Percentiles rank a stretch among this genome's conserved stretches.
phyloP scores from a whole-genome alignment of 1,140 invertebrate species.

The Aphaenogaster floridana region DNA sequence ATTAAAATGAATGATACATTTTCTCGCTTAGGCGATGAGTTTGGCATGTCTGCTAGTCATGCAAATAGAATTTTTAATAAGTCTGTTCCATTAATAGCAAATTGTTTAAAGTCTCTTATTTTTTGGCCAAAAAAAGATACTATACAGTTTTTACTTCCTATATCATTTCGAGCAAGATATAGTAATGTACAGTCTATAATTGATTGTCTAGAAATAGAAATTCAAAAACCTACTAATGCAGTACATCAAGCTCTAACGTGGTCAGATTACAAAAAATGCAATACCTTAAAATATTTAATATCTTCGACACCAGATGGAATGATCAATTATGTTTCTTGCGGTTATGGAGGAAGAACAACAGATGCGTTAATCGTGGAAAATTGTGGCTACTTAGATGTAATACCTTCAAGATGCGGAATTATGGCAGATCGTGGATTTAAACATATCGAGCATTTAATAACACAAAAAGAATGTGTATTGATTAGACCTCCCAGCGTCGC shows the following conservation, averaged over 20 bases:
- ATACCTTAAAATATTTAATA: too few relatives aligned
- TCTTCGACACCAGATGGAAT: too few relatives aligned
- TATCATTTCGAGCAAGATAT: neutral
- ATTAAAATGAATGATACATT: constrained; percentile 11
- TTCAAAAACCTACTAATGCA: neutral
- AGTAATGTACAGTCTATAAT: neutral
- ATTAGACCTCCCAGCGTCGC: neutral
- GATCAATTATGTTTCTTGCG: too few relatives aligned
- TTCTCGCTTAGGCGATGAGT: neutral
- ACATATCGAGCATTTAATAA: neutral
- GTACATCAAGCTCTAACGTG: neutral
- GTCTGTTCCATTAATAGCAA: neutral
- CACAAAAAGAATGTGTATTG: neutral
- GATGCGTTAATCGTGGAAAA: too few relatives aligned
- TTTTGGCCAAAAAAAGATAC: constrained; percentile 1
- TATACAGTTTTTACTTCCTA: neutral
- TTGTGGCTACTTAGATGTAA: too few relatives aligned
- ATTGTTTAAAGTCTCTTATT: neutral
- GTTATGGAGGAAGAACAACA: too few relatives aligned
- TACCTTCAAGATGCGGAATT: too few relatives aligned
- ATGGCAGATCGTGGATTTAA: too few relatives aligned
- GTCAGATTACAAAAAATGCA: neutral
- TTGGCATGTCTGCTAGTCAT: constrained; percentile 12
- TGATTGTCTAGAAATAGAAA: neutral
- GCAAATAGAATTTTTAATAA: neutral